Evolutionary conservation across 2,888 invertebrate genomes (phyloP).

Genomic region (Tinea semifulvella): DNA sequence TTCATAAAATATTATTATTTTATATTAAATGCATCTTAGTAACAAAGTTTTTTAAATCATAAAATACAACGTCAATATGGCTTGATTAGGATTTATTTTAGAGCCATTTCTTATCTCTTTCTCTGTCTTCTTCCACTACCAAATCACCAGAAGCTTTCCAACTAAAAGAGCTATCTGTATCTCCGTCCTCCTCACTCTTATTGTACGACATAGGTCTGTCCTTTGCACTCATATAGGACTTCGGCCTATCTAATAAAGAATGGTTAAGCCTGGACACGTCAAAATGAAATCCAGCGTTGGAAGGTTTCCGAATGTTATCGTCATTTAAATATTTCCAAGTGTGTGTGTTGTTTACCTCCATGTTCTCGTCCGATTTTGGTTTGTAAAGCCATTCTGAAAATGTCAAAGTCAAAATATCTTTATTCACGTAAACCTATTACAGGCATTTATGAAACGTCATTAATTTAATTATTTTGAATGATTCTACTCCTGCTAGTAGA

Average conservation of each 20-base stretch:
- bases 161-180: constrained; percentile 56
- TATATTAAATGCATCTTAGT: too few species aligned
- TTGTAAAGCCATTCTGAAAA: constrained; percentile 57
- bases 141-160: constrained; percentile 43
- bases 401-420: too few species aligned
- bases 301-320: constrained; percentile 42
- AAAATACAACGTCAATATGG: too few species aligned
- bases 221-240: constrained; percentile 24
- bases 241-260: constrained; percentile 26
- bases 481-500: too few species aligned
- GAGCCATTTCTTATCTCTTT: constrained; percentile 22
- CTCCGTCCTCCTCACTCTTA: constrained; percentile 36
- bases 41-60: too few species aligned
- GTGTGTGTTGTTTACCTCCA: constrained; percentile 40
- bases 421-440: too few species aligned
- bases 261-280: constrained; percentile 42
- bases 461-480: too few species aligned
- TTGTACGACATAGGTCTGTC: constrained; percentile 21
- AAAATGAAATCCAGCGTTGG: constrained; percentile 52
- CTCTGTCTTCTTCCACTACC: constrained; percentile 16
- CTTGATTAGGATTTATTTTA: too few species aligned
- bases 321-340: constrained; percentile 57
- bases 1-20: too few species aligned
- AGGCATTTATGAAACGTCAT: too few species aligned
- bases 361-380: constrained; percentile 33